These are phyloP conservation scores for Acleris emargana DNA, from an alignment of 2,888 invertebrate species.

Conservation along the genomic window DNA sequence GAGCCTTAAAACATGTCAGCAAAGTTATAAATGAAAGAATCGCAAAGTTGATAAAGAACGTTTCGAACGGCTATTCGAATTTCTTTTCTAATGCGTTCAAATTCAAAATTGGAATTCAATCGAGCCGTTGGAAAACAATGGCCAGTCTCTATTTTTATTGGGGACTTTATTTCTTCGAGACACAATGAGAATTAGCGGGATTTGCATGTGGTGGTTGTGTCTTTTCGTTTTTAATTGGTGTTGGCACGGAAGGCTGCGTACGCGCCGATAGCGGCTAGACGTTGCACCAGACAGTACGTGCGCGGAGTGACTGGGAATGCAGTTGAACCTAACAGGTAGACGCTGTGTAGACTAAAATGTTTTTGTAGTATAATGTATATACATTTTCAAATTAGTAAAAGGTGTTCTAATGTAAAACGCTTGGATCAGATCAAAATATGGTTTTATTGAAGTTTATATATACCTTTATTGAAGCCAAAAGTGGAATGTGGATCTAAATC, in stretches of 20 bases:
- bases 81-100: constrained; percentile 32
- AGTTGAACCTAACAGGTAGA: constrained; percentile 14
- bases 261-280: constrained; percentile 69
- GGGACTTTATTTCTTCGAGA: constrained; percentile 8
- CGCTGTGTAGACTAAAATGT: background rate
- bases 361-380: background rate
- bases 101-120: constrained; percentile 30
- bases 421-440: too few species aligned
- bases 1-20: constrained; percentile 28
- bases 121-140: background rate
- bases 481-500: too few species aligned
- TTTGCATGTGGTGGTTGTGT: constrained; percentile 31
- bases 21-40: constrained; percentile 37
- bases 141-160: constrained; percentile 21
- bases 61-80: constrained; percentile 10
- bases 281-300: constrained; percentile 60
- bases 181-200: constrained; percentile 38
- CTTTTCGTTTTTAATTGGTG: constrained; percentile 34
- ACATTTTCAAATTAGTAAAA: background rate
- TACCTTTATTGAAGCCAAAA: too few species aligned
- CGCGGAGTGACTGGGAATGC: constrained; percentile 40
- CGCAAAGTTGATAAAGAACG: too few species aligned
- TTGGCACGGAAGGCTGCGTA: constrained; percentile 58
- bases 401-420: too few species aligned
- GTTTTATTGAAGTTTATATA: too few species aligned